phyloP scores from a whole-genome alignment of 2,888 invertebrate species.

The Bellardia bayeri region DNA sequence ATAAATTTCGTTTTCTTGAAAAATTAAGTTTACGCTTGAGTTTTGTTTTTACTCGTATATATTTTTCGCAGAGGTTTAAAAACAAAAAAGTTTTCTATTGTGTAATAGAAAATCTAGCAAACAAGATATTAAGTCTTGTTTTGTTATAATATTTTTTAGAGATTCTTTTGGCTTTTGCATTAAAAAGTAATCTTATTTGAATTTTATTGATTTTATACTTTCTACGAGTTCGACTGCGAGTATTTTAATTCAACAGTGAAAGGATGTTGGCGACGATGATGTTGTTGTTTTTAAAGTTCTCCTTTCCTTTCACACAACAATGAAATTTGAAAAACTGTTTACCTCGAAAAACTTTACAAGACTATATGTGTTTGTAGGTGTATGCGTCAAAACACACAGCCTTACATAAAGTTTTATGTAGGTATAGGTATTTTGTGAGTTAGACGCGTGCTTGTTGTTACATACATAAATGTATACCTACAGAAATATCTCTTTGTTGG shows the following conservation, averaged over 20 bases:
- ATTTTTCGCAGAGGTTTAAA: not conserved
- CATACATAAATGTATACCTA: not conserved
- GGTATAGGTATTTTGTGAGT: not conserved
- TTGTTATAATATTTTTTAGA: not conserved
- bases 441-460: not conserved
- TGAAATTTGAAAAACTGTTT: not conserved
- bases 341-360: not conserved
- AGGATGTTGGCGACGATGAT: not conserved
- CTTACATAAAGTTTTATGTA: too few species aligned
- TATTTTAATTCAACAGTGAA: slow-evolving; percentile 4
- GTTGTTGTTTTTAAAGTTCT: slow-evolving; percentile 6
- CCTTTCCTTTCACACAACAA: slow-evolving; percentile 12
- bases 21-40: not conserved
- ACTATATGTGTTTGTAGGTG: not conserved
- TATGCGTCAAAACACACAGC: too few species aligned
- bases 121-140: not conserved
- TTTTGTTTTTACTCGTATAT: slow-evolving; percentile 5
- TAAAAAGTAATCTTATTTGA: slow-evolving; percentile 35
- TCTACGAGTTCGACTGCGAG: not conserved
- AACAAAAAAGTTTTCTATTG: slow-evolving; percentile 25
- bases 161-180: slow-evolving; percentile 4
- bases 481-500: not conserved
- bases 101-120: not conserved
- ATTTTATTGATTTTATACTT: slow-evolving; percentile 56
- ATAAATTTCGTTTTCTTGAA: not conserved